phyloP scores from a whole-genome alignment of 2,113 vertebrate species.

The Ammodytes dubius region DNA sequence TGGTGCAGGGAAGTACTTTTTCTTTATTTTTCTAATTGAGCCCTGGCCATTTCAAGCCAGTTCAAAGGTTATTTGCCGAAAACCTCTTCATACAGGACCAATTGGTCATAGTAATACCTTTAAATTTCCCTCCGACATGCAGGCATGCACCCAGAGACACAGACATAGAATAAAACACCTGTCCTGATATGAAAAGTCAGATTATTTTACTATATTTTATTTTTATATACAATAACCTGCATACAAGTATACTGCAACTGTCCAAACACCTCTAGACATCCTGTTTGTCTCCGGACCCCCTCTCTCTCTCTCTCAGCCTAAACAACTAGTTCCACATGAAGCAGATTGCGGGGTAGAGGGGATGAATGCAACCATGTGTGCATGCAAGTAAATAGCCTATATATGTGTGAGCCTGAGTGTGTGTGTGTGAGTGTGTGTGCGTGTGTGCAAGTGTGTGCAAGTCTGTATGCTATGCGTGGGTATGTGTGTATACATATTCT shows the following conservation, averaged over 20 bases:
- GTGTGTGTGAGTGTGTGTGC: slow-evolving; percentile 43
- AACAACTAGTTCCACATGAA: slow-evolving; percentile 83
- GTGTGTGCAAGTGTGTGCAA: slow-evolving; percentile 28
- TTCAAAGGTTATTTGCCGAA: background rate
- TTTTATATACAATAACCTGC: background rate
- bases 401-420: slow-evolving; percentile 23
- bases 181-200: background rate
- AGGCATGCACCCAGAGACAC: background rate
- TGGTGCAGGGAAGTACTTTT: background rate
- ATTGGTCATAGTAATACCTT: background rate
- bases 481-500: slow-evolving; percentile 54
- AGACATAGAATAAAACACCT: slow-evolving; percentile 13
- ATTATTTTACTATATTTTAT: background rate
- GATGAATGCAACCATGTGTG: slow-evolving; percentile 84
- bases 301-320: slow-evolving; percentile 65
- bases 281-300: slow-evolving; percentile 79
- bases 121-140: slow-evolving; percentile 1
- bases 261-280: slow-evolving; percentile 80
- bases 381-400: slow-evolving; percentile 50
- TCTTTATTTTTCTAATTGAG: background rate
- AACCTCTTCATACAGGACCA: background rate
- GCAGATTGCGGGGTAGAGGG: slow-evolving; percentile 77
- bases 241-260: slow-evolving; percentile 50
- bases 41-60: background rate
- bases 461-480: slow-evolving; percentile 40